Conservation (phyloP, 2,797 vertebrate species). For the Onychomys arenicola region DNA sequence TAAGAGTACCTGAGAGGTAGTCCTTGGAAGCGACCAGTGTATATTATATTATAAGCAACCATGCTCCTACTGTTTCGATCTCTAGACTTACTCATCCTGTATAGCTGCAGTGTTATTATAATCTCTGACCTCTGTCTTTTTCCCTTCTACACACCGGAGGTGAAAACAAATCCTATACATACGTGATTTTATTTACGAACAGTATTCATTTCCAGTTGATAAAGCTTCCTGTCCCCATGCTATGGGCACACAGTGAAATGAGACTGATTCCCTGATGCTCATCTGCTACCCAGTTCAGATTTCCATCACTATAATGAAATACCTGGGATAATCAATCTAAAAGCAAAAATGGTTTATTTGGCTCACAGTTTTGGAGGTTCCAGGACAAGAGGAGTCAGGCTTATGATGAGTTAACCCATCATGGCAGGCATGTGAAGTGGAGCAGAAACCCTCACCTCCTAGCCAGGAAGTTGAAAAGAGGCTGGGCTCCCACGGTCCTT, state of each 20-base stretch:
- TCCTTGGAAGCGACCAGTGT: not conserved
- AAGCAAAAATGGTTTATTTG: not conserved
- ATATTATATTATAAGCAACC: not conserved
- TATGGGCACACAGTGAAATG: constrained; percentile 1
- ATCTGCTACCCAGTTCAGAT: not conserved
- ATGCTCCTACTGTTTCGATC: not conserved
- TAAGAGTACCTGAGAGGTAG: not conserved
- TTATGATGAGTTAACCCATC: not conserved
- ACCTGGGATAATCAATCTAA: not conserved
- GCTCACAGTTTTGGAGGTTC: not conserved
- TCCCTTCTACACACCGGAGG: too few species aligned
- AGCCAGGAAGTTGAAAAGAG: not conserved
- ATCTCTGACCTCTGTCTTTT: not conserved
- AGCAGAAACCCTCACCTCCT: not conserved
- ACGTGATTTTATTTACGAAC: not conserved
- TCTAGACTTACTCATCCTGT: not conserved
- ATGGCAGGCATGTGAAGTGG: not conserved
- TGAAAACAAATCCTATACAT: constrained; percentile 17
- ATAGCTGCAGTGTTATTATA: not conserved
- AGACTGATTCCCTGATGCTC: not conserved
- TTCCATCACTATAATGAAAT: not conserved
- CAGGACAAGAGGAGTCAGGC: not conserved
- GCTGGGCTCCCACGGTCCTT: not conserved
- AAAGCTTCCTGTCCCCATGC: not conserved
- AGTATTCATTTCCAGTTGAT: not conserved